Evolutionary conservation across 64 coral and sea anemone genomes (phyloP), one percentile per base, ranked within the genome.

Genomic region (Actinia tenebrosa): DNA sequence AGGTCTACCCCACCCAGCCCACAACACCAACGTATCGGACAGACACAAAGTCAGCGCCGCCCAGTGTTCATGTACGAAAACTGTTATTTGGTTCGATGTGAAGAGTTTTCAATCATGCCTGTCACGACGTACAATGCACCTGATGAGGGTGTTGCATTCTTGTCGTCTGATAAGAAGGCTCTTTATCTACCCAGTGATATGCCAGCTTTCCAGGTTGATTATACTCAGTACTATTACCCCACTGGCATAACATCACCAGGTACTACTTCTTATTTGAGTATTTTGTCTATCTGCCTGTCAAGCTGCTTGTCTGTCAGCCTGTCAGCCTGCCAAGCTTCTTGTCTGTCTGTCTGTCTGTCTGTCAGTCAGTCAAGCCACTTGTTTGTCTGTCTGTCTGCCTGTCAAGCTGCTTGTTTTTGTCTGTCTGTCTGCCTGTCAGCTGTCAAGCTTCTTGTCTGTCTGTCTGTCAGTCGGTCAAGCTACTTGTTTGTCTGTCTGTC

Each of bases 1-100:
- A 46, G 16, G 11, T 43, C 79, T 10, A 53, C 58, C 69, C 79
- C 83, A 25, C 62, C 46, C 20, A 72, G 62, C 25, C 44, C n/a
- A 20, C 84, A 10, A 71, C 86, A 71, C 44, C 89, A 30, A 84
- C 91, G 27, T 62, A 90, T 44, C 93, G 84, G 0, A 61, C 91
- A 89, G 44, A 68, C 91, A 10, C 75, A 89, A 44, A 77, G 54
- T 16, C 91, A 84, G 79, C 85, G 87, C 6, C 55, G 80, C 16
- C 94, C 91, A 56, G 90, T 98, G 50, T 98, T 95, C 56, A 95
- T 98, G 93, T 92, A 93, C n/a, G 97, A 99, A 62, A 95, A 90
- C 72, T 95, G 93, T 66, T 95, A 95, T 84, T 63, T 99, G 4
- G 84, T 99, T 46, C 86, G 93, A n/a, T 99, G 97, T 91, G 97